These are phyloP conservation scores for Pteropus rufus DNA, from an alignment of 2,797 vertebrate genomes.

Conservation along the genomic window DNA sequence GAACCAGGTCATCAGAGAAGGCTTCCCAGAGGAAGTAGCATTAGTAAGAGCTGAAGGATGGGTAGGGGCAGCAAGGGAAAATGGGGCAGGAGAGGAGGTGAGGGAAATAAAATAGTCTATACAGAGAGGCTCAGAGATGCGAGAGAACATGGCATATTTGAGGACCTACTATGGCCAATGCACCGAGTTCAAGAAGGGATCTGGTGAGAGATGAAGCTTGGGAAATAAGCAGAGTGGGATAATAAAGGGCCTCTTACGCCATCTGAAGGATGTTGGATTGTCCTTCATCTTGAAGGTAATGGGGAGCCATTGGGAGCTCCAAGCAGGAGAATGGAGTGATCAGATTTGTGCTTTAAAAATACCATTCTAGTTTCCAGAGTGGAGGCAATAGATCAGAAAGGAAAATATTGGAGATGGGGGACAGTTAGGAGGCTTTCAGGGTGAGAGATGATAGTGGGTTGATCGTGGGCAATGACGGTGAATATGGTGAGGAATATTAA, in stretches of 20 bases:
- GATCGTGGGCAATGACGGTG: neutral
- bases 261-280: neutral
- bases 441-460: neutral
- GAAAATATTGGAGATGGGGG: neutral
- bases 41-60: neutral
- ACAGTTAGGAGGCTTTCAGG: neutral
- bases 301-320: neutral
- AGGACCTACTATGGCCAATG: neutral
- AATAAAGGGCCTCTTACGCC: neutral
- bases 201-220: neutral
- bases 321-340: neutral
- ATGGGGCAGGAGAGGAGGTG: neutral
- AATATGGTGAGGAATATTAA: neutral
- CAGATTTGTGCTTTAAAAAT: neutral
- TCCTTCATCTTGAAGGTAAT: neutral
- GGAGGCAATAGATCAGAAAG: neutral
- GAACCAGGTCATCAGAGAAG: neutral
- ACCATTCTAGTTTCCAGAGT: neutral
- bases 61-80: neutral
- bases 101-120: neutral
- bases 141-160: neutral
- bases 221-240: neutral
- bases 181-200: neutral
- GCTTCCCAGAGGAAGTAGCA: neutral
- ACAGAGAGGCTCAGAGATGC: neutral